phyloP scores from a whole-genome alignment of 1,140 invertebrate species.

The Bombus pyrosoma region DNA sequence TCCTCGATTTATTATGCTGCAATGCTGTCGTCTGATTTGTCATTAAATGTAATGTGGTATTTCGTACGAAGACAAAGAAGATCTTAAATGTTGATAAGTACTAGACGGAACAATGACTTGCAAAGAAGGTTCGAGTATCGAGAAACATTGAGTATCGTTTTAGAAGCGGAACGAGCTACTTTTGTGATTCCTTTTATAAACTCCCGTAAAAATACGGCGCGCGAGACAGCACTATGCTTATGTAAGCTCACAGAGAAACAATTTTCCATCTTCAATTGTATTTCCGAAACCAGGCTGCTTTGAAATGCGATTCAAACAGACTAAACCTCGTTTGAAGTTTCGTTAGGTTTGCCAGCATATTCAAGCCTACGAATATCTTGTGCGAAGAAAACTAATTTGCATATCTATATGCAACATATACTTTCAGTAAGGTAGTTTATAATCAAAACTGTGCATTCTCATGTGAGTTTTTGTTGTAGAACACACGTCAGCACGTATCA shows the following conservation, averaged over 20 bases:
- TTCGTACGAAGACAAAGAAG: not conserved
- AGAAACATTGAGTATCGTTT: not conserved
- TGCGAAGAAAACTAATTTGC: too few relatives aligned
- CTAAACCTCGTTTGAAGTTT: not conserved
- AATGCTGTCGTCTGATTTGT: not conserved
- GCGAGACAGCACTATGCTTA: not conserved
- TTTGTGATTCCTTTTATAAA: not conserved
- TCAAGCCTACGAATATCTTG: not conserved
- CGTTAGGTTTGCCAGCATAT: not conserved
- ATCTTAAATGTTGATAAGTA: not conserved
- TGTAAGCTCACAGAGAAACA: not conserved
- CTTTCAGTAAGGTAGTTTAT: not conserved
- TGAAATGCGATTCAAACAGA: slow-evolving; percentile 3
- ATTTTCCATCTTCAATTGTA: not conserved
- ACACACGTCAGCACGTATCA: not conserved
- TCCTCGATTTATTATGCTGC: not conserved
- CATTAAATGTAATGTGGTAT: too few relatives aligned
- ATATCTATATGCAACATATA: not conserved
- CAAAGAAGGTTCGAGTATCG: not conserved
- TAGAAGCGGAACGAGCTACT: not conserved
- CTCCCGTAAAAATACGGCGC: not conserved
- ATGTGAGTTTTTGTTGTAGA: not conserved
- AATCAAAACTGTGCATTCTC: not conserved
- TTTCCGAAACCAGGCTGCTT: not conserved
- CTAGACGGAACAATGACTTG: not conserved